Conservation (phyloP, 2,888 invertebrate species). For the Gari tellinella region DNA sequence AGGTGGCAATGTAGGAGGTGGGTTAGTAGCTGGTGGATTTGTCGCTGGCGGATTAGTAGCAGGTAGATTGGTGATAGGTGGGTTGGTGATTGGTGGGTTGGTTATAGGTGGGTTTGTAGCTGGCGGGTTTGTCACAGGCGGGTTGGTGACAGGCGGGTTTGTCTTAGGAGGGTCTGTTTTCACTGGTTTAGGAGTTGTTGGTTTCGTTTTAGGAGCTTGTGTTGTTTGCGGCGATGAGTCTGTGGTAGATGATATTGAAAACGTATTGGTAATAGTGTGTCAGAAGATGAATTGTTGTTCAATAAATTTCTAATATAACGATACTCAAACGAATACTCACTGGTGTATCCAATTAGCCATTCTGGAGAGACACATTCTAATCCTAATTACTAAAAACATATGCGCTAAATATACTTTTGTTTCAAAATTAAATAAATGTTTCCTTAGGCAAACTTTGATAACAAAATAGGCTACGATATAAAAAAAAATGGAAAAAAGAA, state of each 20-base stretch:
- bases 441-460: no score
- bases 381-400: no score
- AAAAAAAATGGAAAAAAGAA: no score
- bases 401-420: no score
- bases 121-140: conserved; percentile 10
- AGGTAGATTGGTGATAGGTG: conserved; percentile 4
- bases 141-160: conserved; percentile 10
- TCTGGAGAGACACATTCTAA: no score
- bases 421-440: no score
- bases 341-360: no score
- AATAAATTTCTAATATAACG: no score
- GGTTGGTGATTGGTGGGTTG: conserved; percentile 8
- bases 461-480: no score
- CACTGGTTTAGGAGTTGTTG: conserved; percentile 14
- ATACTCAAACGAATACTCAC: no score
- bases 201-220: conserved; percentile 11
- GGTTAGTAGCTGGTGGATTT: conserved; percentile 6
- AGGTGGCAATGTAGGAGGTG: conserved; percentile 12
- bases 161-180: conserved; percentile 18
- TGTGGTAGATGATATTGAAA: conserved; percentile 3
- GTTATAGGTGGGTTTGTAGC: conserved; percentile 6
- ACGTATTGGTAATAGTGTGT: no score
- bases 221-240: conserved; percentile 17
- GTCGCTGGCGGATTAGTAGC: conserved; percentile 11
- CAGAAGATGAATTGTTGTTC: no score